A percentile compares a stretch with the other conserved stretches of the same genome.
Evolutionary conservation across 2,113 vertebrate species (phyloP).

Genomic region (Eretmochelys imbricata): DNA sequence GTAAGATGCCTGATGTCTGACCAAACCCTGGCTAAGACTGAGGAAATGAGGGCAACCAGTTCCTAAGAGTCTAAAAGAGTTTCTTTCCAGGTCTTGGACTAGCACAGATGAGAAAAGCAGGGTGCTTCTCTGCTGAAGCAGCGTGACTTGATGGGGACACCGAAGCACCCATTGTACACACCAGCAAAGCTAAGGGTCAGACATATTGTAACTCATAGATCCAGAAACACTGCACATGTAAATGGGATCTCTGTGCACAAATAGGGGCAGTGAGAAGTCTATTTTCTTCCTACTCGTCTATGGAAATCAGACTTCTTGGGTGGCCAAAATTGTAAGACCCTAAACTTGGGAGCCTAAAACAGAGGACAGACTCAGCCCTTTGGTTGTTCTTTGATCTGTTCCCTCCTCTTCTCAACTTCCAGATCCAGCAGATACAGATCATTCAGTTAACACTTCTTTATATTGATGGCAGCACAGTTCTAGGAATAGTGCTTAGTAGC

Average conservation of each 20-base stretch:
- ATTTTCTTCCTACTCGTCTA: slow-evolving; percentile 4
- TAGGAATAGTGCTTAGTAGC: not conserved
- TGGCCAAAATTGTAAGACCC: not conserved
- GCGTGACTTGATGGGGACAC: not conserved
- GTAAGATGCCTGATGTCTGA: not conserved
- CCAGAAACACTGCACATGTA: not conserved
- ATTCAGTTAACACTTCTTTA: not conserved
- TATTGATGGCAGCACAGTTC: not conserved
- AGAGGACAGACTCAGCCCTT: not conserved
- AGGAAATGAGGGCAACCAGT: not conserved
- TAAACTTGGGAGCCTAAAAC: not conserved
- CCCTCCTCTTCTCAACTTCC: not conserved
- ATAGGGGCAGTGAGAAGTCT: slow-evolving; percentile 57
- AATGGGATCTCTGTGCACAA: slow-evolving; percentile 37
- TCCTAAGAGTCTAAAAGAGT: slow-evolving; percentile 11
- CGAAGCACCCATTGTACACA: not conserved
- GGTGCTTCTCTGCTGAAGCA: not conserved
- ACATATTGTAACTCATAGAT: not conserved
- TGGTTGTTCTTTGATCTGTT: not conserved
- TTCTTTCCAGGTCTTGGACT: not conserved
- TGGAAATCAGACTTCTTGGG: not conserved
- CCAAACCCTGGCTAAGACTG: not conserved
- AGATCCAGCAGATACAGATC: not conserved
- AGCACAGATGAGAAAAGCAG: not conserved
- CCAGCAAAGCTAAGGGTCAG: not conserved